phyloP scores from a whole-genome alignment of 2,113 vertebrate species.

The Cyanistes caeruleus region DNA sequence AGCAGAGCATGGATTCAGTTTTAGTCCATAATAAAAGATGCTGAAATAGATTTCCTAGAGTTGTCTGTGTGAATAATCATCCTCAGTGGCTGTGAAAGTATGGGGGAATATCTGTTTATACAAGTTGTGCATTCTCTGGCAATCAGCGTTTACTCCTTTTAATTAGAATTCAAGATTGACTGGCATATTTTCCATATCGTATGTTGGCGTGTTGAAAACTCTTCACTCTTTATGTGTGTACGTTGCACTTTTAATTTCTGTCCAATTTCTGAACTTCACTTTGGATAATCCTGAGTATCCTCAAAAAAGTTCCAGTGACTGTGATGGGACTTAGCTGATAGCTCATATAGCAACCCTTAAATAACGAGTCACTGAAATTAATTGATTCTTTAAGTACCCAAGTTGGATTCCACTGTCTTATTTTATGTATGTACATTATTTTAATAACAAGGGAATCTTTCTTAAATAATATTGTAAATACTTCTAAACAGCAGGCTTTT shows the following conservation, averaged over 20 bases:
- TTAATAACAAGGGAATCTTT: neutral
- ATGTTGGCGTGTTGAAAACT: neutral
- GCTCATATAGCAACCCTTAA: neutral
- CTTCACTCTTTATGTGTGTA: neutral
- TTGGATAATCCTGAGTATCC: neutral
- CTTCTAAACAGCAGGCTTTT: neutral
- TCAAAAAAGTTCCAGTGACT: neutral
- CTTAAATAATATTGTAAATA: neutral
- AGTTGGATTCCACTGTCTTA: neutral
- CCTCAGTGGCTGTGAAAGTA: neutral
- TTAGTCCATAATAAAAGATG: neutral
- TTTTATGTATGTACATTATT: neutral
- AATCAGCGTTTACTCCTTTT: neutral
- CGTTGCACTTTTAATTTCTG: neutral
- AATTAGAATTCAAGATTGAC: neutral
- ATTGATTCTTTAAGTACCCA: neutral
- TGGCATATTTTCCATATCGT: neutral
- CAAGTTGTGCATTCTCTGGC: neutral
- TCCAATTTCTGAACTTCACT: neutral
- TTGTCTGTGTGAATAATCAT: neutral
- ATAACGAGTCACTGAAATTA: neutral
- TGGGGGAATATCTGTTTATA: neutral
- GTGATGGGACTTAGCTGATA: neutral
- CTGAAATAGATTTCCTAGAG: constrained; percentile 16
- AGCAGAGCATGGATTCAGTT: neutral